Percentiles rank a stretch among this genome's conserved stretches.
Conservation (phyloP, 2,888 invertebrate species). For the Tenthredo scrophulariae region DNA sequence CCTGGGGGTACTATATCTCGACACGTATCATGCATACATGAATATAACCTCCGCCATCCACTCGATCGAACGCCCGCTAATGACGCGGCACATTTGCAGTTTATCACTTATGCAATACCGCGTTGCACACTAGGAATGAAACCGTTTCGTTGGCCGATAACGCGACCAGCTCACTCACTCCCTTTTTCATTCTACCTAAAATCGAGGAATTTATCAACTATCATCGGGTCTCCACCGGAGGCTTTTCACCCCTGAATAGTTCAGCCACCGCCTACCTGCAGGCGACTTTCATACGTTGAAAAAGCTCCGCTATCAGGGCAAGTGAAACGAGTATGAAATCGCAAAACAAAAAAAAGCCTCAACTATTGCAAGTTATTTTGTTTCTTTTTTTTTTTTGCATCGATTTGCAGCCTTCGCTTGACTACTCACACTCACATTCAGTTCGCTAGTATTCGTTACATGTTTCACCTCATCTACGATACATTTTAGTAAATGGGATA, state of each 20-base stretch:
- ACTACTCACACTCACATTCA: neutral
- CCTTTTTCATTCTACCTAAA: neutral
- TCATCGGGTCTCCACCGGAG: neutral
- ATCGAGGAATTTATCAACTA: slow-evolving; percentile 18
- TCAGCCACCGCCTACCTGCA: neutral
- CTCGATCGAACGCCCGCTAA: slow-evolving; percentile 34
- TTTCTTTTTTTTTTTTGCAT: neutral
- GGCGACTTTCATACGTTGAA: neutral
- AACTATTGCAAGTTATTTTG: neutral
- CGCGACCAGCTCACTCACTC: neutral
- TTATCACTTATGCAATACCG: slow-evolving; percentile 35
- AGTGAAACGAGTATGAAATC: neutral
- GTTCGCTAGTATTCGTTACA: neutral
- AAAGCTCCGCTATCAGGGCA: neutral
- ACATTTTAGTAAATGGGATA: neutral
- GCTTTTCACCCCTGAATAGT: neutral
- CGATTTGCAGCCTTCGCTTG: neutral
- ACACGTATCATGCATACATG: slow-evolving; percentile 33
- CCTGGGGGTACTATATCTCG: neutral
- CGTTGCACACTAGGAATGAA: neutral
- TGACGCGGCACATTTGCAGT: slow-evolving; percentile 31
- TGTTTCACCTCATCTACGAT: neutral
- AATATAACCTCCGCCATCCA: slow-evolving; percentile 2
- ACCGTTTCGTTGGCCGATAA: slow-evolving; percentile 31
- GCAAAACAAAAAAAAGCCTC: neutral